Evolutionary conservation across 2,113 vertebrate species (phyloP).

Genomic region (Cheilinus undulatus): DNA sequence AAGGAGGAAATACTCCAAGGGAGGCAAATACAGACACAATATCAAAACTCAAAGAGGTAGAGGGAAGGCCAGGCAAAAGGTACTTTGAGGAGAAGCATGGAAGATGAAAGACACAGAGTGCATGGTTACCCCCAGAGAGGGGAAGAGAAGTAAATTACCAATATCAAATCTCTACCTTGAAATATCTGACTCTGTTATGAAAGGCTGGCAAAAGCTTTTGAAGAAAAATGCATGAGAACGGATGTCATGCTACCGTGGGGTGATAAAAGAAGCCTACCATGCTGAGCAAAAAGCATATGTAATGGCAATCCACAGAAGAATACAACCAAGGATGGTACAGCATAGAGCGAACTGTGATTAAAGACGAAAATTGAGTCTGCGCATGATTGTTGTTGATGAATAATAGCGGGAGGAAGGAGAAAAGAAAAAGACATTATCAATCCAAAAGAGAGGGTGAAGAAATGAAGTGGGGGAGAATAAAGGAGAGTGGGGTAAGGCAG

Average conservation of each 20-base stretch:
- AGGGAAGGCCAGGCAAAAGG: constrained; percentile 31
- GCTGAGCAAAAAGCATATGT: constrained; percentile 25
- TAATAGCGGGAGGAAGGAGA: background rate
- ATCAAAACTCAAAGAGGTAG: constrained; percentile 5
- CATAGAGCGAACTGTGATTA: background rate
- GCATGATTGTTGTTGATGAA: background rate
- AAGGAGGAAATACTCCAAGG: constrained; percentile 23
- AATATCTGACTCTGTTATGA: constrained; percentile 50
- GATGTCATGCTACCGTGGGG: constrained; percentile 18
- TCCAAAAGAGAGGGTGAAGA: background rate
- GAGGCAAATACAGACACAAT: constrained; percentile 30
- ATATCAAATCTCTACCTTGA: constrained; percentile 49
- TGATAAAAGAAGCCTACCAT: constrained; percentile 15
- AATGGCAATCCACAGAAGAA: constrained; percentile 38
- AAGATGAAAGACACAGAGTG: constrained; percentile 62
- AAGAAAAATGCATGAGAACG: constrained; percentile 30
- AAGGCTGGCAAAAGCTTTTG: constrained; percentile 41
- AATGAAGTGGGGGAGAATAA: background rate
- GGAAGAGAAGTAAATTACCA: constrained; percentile 43
- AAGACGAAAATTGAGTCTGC: background rate
- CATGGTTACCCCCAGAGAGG: constrained; percentile 20
- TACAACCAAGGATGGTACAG: background rate
- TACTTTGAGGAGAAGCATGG: constrained; percentile 31
- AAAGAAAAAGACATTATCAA: background rate
- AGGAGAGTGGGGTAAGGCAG: background rate